A percentile compares a stretch with the other conserved stretches of the same genome.
phyloP scores from a whole-genome alignment of 2,797 vertebrate species.

The Diplodus puntazzo region DNA sequence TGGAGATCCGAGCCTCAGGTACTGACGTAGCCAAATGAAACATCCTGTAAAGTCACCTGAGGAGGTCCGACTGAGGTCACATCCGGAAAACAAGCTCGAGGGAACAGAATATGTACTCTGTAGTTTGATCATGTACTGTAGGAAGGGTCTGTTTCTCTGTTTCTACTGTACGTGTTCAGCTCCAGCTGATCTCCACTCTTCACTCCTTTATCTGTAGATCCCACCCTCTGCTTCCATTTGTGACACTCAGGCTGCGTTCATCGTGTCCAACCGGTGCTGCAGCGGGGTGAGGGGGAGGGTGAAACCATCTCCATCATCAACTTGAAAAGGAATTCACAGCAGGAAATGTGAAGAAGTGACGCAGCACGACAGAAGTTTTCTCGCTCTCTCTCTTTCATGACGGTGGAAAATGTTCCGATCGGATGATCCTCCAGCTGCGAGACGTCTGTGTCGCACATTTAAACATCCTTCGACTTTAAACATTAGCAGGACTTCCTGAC shows the following conservation, averaged over 20 bases:
- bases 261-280: slow-evolving; percentile 5
- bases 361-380: not conserved
- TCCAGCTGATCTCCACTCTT: not conserved
- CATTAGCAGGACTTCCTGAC: slow-evolving; percentile 26
- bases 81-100: slow-evolving; percentile 20
- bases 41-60: slow-evolving; percentile 41
- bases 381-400: slow-evolving; percentile 1
- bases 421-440: slow-evolving; percentile 49
- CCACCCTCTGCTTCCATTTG: not conserved
- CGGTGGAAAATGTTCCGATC: slow-evolving; percentile 36
- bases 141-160: not conserved
- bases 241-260: not conserved
- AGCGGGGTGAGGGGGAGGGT: not conserved
- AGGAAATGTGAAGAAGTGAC: not conserved
- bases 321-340: not conserved
- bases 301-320: slow-evolving; percentile 7
- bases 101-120: not conserved
- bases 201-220: not conserved
- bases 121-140: not conserved
- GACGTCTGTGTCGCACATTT: slow-evolving; percentile 53
- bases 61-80: slow-evolving; percentile 31
- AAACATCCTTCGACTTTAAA: slow-evolving; percentile 44
- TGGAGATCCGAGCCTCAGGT: slow-evolving; percentile 28
- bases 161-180: not conserved
- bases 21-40: slow-evolving; percentile 36